These are phyloP conservation scores for Brachionus sp. DNA, from an alignment of 1,140 invertebrate genomes.

Conservation along the genomic window DNA sequence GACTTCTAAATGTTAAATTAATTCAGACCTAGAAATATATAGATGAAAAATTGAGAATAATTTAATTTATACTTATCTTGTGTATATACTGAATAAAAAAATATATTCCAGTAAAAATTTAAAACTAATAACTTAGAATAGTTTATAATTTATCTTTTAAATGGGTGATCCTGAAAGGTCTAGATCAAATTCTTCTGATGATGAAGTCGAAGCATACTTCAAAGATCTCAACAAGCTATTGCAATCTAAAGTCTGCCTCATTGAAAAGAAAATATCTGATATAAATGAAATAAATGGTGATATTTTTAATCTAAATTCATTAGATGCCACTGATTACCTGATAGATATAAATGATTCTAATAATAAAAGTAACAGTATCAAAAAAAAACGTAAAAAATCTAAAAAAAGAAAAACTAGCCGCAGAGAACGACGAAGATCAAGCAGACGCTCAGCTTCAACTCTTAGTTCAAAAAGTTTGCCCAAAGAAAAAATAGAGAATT, in stretches of 20 bases:
- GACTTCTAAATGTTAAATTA: not conserved
- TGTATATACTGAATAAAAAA: not conserved
- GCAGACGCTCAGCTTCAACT: not conserved
- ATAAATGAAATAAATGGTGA: conserved; percentile 1
- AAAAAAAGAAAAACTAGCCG: not conserved
- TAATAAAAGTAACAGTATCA: not conserved
- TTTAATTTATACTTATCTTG: not conserved
- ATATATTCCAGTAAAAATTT: not conserved
- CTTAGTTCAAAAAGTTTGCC: too few relatives aligned
- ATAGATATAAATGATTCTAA: not conserved
- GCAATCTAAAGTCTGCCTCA: not conserved
- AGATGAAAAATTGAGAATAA: not conserved
- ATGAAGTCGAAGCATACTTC: not conserved
- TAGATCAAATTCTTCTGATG: not conserved
- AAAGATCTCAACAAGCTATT: not conserved
- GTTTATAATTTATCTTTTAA: not conserved
- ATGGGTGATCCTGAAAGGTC: not conserved
- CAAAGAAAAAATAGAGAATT: too few relatives aligned
- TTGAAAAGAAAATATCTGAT: not conserved
- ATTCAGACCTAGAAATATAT: too few relatives aligned
- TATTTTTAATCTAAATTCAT: conserved; percentile 25
- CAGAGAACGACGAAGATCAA: not conserved
- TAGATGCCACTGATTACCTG: not conserved
- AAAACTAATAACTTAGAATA: not conserved
- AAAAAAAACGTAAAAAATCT: not conserved